Percentiles rank a stretch among this genome's conserved stretches.
These are phyloP conservation scores for Ceratosolen solmsi DNA, from an alignment of 1,140 invertebrate genomes.

Conservation along the genomic window DNA sequence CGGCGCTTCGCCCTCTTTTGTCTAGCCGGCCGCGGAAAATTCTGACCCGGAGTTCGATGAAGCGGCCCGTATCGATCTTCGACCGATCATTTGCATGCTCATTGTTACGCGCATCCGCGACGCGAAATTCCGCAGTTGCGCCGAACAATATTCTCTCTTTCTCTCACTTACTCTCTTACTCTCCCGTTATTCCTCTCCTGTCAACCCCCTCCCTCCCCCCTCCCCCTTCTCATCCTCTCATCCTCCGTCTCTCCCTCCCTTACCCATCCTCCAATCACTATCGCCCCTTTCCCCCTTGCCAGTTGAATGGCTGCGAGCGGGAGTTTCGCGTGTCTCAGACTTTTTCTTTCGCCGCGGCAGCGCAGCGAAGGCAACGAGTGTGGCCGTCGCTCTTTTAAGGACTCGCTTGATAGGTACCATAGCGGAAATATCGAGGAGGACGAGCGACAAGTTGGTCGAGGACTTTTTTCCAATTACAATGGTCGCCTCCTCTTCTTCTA, in stretches of 20 bases:
- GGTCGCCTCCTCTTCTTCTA: conserved; percentile 1
- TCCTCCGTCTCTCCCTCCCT: not conserved
- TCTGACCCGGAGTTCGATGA: conserved; percentile 62
- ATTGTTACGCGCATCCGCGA: conserved; percentile 68
- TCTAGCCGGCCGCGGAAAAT: conserved; percentile 64
- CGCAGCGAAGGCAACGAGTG: no score
- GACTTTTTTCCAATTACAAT: conserved; percentile 29
- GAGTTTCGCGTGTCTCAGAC: conserved; percentile 7
- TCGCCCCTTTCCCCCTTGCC: not conserved
- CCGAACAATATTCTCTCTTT: conserved; percentile 57
- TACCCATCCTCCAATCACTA: not conserved
- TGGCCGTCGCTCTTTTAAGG: conserved; percentile 32
- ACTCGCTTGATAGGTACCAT: not conserved
- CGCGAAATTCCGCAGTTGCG: conserved; percentile 61
- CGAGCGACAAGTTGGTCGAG: not conserved
- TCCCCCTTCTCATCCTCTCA: not conserved
- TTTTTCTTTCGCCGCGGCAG: conserved; percentile 15
- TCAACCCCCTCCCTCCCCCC: not conserved
- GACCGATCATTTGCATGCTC: conserved; percentile 74
- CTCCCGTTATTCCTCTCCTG: not conserved
- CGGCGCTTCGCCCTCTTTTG: conserved; percentile 51
- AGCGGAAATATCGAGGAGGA: not conserved
- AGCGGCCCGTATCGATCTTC: conserved; percentile 70
- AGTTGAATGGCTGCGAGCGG: not conserved
- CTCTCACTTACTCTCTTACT: not conserved